These are phyloP conservation scores for Peromyscus attwateri DNA, from an alignment of 2,797 vertebrate genomes.

Conservation along the genomic window DNA sequence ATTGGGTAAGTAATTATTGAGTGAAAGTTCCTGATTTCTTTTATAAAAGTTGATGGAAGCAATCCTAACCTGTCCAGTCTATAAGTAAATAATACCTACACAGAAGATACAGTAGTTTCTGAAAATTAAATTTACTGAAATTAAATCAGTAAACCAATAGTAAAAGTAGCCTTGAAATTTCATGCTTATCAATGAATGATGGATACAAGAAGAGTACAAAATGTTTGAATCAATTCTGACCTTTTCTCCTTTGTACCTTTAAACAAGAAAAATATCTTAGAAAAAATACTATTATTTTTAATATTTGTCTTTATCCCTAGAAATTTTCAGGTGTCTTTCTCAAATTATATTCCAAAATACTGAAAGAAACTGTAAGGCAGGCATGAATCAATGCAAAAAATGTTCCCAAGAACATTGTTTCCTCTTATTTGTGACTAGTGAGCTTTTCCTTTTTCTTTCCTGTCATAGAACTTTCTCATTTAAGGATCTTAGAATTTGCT, in stretches of 20 bases:
- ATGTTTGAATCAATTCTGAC: not conserved
- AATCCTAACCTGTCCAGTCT: not conserved
- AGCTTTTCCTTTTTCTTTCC: not conserved
- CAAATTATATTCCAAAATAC: not conserved
- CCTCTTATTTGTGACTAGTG: not conserved
- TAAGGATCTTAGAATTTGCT: not conserved
- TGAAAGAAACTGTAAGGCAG: not conserved
- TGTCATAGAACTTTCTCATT: not conserved
- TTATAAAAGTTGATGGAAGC: not conserved
- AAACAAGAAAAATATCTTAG: not conserved
- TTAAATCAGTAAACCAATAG: not conserved
- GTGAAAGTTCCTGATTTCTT: not conserved
- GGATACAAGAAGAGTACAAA: conserved; percentile 4
- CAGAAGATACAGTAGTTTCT: not conserved
- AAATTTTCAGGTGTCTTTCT: not conserved
- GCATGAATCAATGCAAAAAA: not conserved
- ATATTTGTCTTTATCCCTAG: not conserved
- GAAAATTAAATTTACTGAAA: not conserved
- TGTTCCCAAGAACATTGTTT: not conserved
- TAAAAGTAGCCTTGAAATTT: not conserved
- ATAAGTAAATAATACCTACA: not conserved
- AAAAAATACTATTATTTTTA: not conserved
- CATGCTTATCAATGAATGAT: not conserved
- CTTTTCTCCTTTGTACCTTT: not conserved
- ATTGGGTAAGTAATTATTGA: not conserved